Evolutionary conservation across 2,113 vertebrate species (phyloP), one percentile per base, ranked within the genome.

Genomic region (Paraplagusia blochii): DNA sequence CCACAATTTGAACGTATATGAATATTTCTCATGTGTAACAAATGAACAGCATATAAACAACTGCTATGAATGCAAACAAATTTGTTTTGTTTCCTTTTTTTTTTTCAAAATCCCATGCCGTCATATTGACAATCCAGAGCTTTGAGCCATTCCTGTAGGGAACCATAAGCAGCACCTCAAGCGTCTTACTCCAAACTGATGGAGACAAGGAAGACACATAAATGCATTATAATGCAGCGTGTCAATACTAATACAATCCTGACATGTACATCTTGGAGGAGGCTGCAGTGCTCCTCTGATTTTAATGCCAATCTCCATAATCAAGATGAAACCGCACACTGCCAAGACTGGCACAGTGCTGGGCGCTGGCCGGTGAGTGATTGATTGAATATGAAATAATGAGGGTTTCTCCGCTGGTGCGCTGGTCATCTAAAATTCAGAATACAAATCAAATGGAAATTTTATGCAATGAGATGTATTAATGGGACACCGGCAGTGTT

Each of bases 371-470:
- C 68, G 84, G 85, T 89, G 89, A 91, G 86, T 91, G 90, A 91
- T 88, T 90, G 90, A 91, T 91, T 90, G 88, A 91, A 89, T 84
- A 87, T 91, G 90, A 91, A 90, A 88, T 90, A 91, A 91, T 91
- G 89, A 90, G 89, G 86, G 83, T 85, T 87, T 86, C 22, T 77
- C 75, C 70, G 58, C 74, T 79, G 83, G 83, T 88, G 76, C 80
- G 44, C 79, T 78, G 89, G 88, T 88, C 89, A 91, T 91, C 86
- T 86, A 90, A 90, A 88, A 91, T 90, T 90, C 90, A 64, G 80
- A 79, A 86, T 88, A 83, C 83, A 90, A 90, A 90, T 91, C 80
- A 89, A 90, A 91, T 90, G 89, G 87, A 90, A 88, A 90, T 91
- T 88, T 90, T 90, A 91, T 91, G 89, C 89, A 89, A 89, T 77